Base-by-base conservation (phyloP, 2,113 vertebrate species). In the Climacteris rufus region DNA sequence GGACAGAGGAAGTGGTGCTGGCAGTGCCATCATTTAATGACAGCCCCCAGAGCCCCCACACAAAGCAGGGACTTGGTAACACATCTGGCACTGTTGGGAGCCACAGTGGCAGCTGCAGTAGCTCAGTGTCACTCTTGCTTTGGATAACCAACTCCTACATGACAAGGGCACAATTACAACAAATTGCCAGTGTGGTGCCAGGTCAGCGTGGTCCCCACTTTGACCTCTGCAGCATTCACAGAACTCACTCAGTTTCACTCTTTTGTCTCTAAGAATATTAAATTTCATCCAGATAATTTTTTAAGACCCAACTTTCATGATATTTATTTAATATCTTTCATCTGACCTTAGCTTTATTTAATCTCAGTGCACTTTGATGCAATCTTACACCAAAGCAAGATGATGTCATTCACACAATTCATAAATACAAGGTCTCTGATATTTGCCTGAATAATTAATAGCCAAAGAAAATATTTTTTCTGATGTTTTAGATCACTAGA, bases 371-470 rank as follows among this genome's bases (percentile, higher is more conserved):
- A 94, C 31, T 84, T 92, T 95, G 54, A 42, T 76, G 79, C 78
- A 92, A 35, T 92, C 87, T 93, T 68, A n/a, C 54, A 61, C 57
- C 54, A 90, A 20, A 69, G 56, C 14, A 83, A n/a, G 57, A 71
- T 68, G 77, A 92, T 88, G 60, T 53, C 84, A 87, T 94, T 96
- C 93, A 87, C 63, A 86, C 53, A 77, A 47, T 80, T 90, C 70
- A 30, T 79, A 96, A 97, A 89, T 33, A 70, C 33, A 96, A 96
- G 70, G 76, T 74, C 70, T 94, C 53, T 96, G 94, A 84, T 76
- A 86, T 76, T 75, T 63, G 12, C 52, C 91, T 97, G 70, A 92
- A 97, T 94, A 94, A 97, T 96, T 97, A 75, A 91, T 92, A 74
- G 28, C 40, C 70, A 42, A 68, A 85, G 22, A 94, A 52, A 91